Evolutionary conservation across 2,888 invertebrate species (phyloP), one percentile per base, ranked within the genome.

Genomic region (Napeogenes inachia): DNA sequence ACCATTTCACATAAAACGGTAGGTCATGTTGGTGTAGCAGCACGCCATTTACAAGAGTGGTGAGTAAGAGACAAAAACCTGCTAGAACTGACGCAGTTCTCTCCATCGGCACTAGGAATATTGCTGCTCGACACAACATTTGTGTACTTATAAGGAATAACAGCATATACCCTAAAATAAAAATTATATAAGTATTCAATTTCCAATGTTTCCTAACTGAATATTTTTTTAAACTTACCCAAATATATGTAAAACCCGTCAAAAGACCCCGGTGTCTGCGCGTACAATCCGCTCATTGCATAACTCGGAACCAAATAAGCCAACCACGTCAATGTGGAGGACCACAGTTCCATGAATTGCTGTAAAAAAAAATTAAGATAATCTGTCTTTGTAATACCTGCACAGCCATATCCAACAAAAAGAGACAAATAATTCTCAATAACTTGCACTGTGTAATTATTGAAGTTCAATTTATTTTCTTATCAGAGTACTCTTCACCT

Each of bases 251-350:
- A 94, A 78, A 94, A 94, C 68, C 94, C 94, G 60, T 93, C 93
- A 71, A 94, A 84, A 4, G 93, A 92, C 56, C 89, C 92, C 13
- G 91, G 90, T 12, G 92, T 91, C 75, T 94, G 94, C 72, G 94
- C 93, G 73, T 96, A 96, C 0, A 96, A 84, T 0, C 96, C 96
- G 35, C 95, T 94, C 97, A 97, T 97, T 21, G 96, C 95, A 79
- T 96, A 97, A 54, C 96, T 96, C 13, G 98, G 98, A 63, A 97
- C 93, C 59, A 97, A 80, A 79, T 96, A 98, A 4, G 96, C 95
- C 70, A 97, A 76, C 93, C 97, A 97, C 56, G 97, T 93, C 68
- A 96, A 91, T 57, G 94, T 88, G 60, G 96, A 95, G 2, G 96
- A 94, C 76, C 95, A 94, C 42, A 97, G 76, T 71, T 95, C 96